Evolutionary conservation across 1,140 invertebrate species (phyloP), one percentile per base, ranked within the genome.

Genomic region (Drosophila melanica): DNA sequence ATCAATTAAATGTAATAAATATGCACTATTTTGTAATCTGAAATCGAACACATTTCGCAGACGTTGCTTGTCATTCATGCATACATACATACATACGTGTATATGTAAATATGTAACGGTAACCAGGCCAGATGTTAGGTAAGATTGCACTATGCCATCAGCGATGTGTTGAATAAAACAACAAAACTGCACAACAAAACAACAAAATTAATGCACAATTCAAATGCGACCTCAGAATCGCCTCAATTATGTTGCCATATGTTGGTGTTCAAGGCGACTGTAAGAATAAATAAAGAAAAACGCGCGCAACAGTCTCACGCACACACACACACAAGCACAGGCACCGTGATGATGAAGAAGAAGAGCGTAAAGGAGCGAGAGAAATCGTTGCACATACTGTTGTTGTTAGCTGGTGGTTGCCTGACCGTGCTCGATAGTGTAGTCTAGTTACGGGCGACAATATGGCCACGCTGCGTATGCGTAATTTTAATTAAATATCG

Each of bases 241-340:
- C 16, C 14, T 42, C 58, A 84, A 77, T 74, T 85, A 84, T 68
- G 79, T 65, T 87, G 79, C 82, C 82, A 87, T 87, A 87, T 87
- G 82, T 77, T 87, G 53, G 47, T 47, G 16, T 63, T 30, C 37
- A 59, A 57, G 66, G 20, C 41, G 27, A 45, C 41, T 11, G 14
- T 12, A 44, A 23, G 6, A 44, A 41, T n/a, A 42, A 55, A 54
- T 30, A n/a, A 39, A 33, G 9, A 87, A 81, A 85, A 87, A 70
- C 57, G 82, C 82, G 82, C 79, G 82, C 75, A 81, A 80, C 33
- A 62, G 20, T 9, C 16, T 35, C 69, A 75, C 60, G 67, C 47
- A 58, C 18, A 62, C 41, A 64, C 65, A 57, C 48, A 50, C 16
- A 51, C 12, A 79, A 50, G 57, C 16, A 60, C 23, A 57, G n/a